A percentile compares a stretch with the other conserved stretches of the same genome.
phyloP scores from a whole-genome alignment of 2,113 vertebrate species.

The Gracilinanus agilis region DNA sequence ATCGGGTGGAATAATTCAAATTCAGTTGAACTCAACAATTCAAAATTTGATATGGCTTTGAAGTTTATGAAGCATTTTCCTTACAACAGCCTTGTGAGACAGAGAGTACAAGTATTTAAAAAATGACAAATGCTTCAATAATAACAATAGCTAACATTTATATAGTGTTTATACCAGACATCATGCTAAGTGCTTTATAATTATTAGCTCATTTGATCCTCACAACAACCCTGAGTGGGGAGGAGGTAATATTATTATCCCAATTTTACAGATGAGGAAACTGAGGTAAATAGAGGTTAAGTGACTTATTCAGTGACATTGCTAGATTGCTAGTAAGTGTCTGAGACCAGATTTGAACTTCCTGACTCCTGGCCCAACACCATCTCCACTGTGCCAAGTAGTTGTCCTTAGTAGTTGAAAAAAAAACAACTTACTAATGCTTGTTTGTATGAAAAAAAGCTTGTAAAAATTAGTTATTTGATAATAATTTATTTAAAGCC shows the following conservation, averaged over 20 bases:
- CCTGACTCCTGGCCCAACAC: not conserved
- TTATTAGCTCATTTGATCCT: not conserved
- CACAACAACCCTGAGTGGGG: not conserved
- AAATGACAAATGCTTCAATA: not conserved
- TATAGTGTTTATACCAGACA: not conserved
- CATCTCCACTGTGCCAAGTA: not conserved
- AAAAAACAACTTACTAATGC: not conserved
- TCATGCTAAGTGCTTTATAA: not conserved
- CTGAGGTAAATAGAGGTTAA: not conserved
- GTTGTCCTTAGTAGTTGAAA: not conserved
- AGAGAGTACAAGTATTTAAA: not conserved
- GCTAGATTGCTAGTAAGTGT: not conserved
- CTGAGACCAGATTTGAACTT: not conserved
- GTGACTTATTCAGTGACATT: not conserved
- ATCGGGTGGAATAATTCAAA: not conserved
- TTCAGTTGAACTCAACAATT: rapidly evolving
- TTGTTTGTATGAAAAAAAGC: not conserved
- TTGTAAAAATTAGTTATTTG: not conserved
- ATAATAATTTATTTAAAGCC: not conserved
- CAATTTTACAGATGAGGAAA: not conserved
- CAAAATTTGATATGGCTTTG: not conserved
- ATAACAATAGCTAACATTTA: not conserved
- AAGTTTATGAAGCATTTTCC: not conserved
- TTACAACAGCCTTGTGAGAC: not conserved
- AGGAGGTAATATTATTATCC: too few species aligned